These are phyloP conservation scores for Nerophis ophidion DNA, from an alignment of 2,113 vertebrate species.

Conservation along the genomic window DNA sequence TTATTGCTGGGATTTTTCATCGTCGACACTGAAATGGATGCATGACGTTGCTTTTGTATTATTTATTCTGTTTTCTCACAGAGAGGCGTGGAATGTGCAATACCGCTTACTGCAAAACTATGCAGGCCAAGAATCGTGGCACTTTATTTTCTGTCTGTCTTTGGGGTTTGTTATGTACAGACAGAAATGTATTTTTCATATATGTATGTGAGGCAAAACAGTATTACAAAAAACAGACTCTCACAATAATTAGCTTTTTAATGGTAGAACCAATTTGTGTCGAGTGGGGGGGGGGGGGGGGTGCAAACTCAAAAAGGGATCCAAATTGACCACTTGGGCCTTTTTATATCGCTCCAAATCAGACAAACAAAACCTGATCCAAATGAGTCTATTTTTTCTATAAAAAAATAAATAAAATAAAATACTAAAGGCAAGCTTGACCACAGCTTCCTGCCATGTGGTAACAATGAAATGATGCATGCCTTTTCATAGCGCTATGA, in stretches of 20 bases:
- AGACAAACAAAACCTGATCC: slow-evolving; percentile 42
- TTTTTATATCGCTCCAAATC: slow-evolving; percentile 55
- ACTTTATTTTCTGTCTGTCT: slow-evolving; percentile 73
- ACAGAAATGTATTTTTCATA: slow-evolving; percentile 77
- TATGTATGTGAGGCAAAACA: slow-evolving; percentile 71
- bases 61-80: slow-evolving; percentile 27
- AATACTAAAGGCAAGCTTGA: slow-evolving; percentile 64
- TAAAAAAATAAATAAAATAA: slow-evolving; percentile 10
- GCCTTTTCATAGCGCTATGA: slow-evolving; percentile 75
- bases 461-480: slow-evolving; percentile 68
- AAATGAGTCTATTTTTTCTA: slow-evolving; percentile 77
- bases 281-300: too few relatives aligned
- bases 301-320: slow-evolving; percentile 13
- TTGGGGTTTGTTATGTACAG: slow-evolving; percentile 74
- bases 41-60: slow-evolving; percentile 37
- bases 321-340: slow-evolving; percentile 59
- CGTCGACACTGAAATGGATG: slow-evolving; percentile 34
- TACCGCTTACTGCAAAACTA: slow-evolving; percentile 75
- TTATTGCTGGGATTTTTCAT: slow-evolving; percentile 58
- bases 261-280: slow-evolving; percentile 3
- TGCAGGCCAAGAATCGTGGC: slow-evolving; percentile 78
- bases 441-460: slow-evolving; percentile 72
- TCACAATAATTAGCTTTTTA: slow-evolving; percentile 56
- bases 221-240: slow-evolving; percentile 56
- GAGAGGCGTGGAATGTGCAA: slow-evolving; percentile 71